These are phyloP conservation scores for Eutrigla gurnardus DNA, from an alignment of 2,797 vertebrate species.

Conservation along the genomic window DNA sequence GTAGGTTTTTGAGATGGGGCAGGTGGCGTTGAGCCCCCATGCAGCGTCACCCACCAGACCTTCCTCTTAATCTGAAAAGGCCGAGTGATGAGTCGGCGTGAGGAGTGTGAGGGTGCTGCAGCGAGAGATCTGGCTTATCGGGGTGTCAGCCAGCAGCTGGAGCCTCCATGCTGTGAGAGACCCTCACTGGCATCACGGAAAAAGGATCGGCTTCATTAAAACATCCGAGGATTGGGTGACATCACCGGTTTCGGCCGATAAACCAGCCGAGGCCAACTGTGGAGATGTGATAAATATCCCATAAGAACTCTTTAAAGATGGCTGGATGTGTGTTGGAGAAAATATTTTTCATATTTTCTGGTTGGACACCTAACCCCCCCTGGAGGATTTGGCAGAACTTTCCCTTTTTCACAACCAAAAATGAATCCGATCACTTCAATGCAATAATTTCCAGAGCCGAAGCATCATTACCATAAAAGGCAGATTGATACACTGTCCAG, in stretches of 20 bases:
- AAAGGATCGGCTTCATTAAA: slow-evolving; percentile 69
- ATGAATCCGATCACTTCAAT: slow-evolving; percentile 76
- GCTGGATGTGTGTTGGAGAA: background rate
- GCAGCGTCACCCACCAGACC: slow-evolving; percentile 63
- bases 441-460: slow-evolving; percentile 76
- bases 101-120: slow-evolving; percentile 47
- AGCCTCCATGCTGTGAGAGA: slow-evolving; percentile 69
- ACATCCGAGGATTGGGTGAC: slow-evolving; percentile 64
- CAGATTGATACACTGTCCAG: slow-evolving; percentile 81
- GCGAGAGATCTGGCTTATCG: slow-evolving; percentile 71
- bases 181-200: slow-evolving; percentile 50
- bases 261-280: slow-evolving; percentile 64
- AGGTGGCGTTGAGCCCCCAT: slow-evolving; percentile 65
- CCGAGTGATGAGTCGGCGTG: slow-evolving; percentile 74
- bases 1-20: slow-evolving; percentile 53
- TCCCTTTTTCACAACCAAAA: slow-evolving; percentile 54
- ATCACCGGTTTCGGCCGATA: slow-evolving; percentile 63
- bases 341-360: slow-evolving; percentile 11
- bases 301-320: slow-evolving; percentile 33
- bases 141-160: slow-evolving; percentile 71
- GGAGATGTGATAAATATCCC: slow-evolving; percentile 64
- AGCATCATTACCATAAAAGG: slow-evolving; percentile 80
- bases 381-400: slow-evolving; percentile 31
- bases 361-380: slow-evolving; percentile 2
- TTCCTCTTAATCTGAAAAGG: slow-evolving; percentile 78